Evolutionary conservation across 2,113 vertebrate species (phyloP).

Genomic region (Corvus moneduloides): DNA sequence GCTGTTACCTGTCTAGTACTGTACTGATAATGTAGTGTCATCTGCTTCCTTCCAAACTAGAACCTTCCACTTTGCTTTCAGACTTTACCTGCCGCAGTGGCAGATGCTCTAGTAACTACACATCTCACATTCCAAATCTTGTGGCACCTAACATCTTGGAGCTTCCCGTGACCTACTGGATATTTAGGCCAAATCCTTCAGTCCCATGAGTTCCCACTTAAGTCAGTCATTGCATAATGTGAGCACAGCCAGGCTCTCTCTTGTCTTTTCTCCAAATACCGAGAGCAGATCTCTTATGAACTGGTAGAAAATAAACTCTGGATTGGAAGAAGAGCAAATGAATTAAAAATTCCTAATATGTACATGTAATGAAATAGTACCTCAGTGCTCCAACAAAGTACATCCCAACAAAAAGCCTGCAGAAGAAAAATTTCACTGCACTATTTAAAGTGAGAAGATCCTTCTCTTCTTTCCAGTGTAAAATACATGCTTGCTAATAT

Average conservation of each 20-base stretch:
- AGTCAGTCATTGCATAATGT: not conserved
- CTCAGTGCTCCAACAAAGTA: not conserved
- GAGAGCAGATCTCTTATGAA: not conserved
- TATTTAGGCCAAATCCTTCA: not conserved
- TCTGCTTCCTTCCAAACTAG: not conserved
- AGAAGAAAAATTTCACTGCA: not conserved
- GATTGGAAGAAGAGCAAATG: not conserved
- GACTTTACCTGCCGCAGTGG: not conserved
- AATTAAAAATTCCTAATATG: not conserved
- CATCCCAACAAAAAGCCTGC: not conserved
- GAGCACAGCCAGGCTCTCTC: not conserved
- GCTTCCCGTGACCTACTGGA: not conserved
- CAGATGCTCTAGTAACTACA: not conserved
- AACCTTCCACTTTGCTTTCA: not conserved
- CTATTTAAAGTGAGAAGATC: not conserved
- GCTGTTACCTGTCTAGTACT: not conserved
- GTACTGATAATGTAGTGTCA: not conserved
- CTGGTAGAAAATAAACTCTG: not conserved
- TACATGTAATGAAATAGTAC: not conserved
- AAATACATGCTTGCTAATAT: not conserved
- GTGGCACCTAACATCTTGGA: not conserved
- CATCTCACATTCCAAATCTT: not conserved
- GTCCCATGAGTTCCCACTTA: not conserved
- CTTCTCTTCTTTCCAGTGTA: not conserved
- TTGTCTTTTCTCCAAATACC: not conserved